Base-by-base conservation (phyloP, 2,888 invertebrate genomes). In the Clanis bilineata region DNA sequence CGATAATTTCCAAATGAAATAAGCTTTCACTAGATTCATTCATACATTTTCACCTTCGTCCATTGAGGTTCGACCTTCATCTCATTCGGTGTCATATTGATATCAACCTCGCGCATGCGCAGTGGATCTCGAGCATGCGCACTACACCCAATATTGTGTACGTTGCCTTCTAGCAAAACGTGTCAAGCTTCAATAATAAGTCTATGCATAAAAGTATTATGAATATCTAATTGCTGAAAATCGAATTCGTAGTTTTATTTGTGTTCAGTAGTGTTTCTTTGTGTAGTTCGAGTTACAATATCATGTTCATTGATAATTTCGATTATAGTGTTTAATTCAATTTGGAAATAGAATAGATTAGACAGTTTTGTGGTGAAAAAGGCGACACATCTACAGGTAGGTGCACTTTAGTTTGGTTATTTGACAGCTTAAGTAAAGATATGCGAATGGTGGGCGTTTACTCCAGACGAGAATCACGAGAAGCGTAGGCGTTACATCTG, bases 21-120 rank as follows among this genome's bases (percentile, higher is more conserved):
- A 51, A 67, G 58, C 58, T 68, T 67, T 67, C 63, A 65, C 64
- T 22, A 58, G 47, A 58, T 81, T 79, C 89, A 91, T 90, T 90
- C 89, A 90, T 86, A 71, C 74, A 68, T 72, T 73, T 74, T 80
- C 77, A 79, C 81, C 81, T 83, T 82, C 79, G 70, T 69, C 80
- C 89, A 90, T 88, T 90, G 87, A 88, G 76, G 61, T 72, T 61
- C 71, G 80, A 82, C 83, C 83, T 84, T 84, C 82, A 63, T 67
- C 74, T 69, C 66, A 61, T 69, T 64, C 75, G 70, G 67, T 80
- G 77, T 85, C 86, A 88, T 91, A 91, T 91, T 83, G 91, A 91
- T 86, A 86, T 76, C 79, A 73, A 70, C 62, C 43, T 25, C 59
- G 71, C 57, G 76, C 90, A 83, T 90, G 88, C 89, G 89, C 83